Evolutionary conservation across 2,113 vertebrate genomes (phyloP).

Genomic region (Euleptes europaea): DNA sequence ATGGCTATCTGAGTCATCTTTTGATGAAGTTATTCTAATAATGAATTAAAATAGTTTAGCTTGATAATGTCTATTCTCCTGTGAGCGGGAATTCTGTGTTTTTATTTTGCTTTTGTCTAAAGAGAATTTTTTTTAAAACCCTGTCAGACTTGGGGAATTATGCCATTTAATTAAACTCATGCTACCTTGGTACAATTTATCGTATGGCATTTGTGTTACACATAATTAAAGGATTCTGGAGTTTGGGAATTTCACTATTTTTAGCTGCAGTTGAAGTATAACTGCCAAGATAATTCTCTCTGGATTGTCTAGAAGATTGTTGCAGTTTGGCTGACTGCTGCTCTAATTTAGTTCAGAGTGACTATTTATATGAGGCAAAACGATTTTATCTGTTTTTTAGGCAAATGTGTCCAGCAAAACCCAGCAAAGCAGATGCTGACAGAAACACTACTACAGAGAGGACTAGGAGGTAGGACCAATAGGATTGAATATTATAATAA

Average conservation of each 20-base stretch:
- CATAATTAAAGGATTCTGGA: not conserved
- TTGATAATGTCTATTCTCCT: too few species aligned
- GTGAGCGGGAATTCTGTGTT: too few species aligned
- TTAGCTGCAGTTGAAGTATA: not conserved
- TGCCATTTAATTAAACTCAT: too few species aligned
- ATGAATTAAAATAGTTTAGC: too few species aligned
- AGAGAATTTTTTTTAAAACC: too few species aligned
- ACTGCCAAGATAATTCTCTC: not conserved
- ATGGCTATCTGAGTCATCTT: too few species aligned
- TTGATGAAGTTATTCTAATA: too few species aligned
- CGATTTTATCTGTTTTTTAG: conserved; percentile 44
- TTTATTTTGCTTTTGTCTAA: too few species aligned
- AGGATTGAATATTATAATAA: not conserved
- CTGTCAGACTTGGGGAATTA: too few species aligned
- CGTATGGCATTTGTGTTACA: too few species aligned
- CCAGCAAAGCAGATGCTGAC: conserved; percentile 7
- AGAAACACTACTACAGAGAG: conserved; percentile 31
- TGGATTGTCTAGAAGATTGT: not conserved
- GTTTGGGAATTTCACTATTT: not conserved
- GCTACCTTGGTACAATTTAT: too few species aligned
- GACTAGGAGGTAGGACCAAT: conserved; percentile 17
- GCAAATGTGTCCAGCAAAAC: conserved; percentile 31
- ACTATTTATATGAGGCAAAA: conserved; percentile 14
- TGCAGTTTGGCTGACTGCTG: not conserved
- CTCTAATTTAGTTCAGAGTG: not conserved